Percentiles rank a stretch among this genome's conserved stretches.
Conservation (phyloP, 2,113 vertebrate genomes). For the Variabilichromis moorii region DNA sequence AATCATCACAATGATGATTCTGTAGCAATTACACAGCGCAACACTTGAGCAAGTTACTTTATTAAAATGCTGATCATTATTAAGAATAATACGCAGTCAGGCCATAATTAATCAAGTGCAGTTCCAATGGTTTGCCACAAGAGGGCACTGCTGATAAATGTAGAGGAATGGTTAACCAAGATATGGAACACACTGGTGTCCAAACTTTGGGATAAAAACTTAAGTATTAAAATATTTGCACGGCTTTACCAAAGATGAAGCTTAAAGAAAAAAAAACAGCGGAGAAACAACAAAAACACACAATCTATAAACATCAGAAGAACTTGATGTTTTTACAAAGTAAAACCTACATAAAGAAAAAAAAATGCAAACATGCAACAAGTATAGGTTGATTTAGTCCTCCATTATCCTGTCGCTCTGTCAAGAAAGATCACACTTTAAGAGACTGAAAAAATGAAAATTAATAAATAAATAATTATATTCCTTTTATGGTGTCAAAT, state of each 20-base stretch:
- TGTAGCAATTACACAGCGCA: background rate
- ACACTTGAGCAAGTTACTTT: background rate
- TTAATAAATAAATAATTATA: background rate
- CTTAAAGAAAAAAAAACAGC: background rate
- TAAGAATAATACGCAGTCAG: background rate
- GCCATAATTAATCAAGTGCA: rapidly evolving
- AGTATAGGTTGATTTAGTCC: background rate
- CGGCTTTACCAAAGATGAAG: background rate
- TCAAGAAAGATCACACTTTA: too few species aligned
- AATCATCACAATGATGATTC: background rate
- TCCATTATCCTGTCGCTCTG: background rate
- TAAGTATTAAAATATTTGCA: background rate
- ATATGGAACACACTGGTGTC: background rate
- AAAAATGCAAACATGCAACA: background rate
- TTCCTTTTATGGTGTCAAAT: background rate
- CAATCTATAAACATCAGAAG: background rate
- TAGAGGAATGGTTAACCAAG: background rate
- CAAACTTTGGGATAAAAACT: background rate
- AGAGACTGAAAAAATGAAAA: rapidly evolving
- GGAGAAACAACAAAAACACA: background rate
- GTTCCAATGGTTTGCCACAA: background rate
- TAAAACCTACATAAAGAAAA: background rate
- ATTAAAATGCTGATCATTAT: background rate
- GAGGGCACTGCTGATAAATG: background rate
- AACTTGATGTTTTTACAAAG: background rate